Percentiles rank a stretch among this genome's conserved stretches.
phyloP scores from a whole-genome alignment of 2,888 invertebrate genomes.

The Phlogophora meticulosa region DNA sequence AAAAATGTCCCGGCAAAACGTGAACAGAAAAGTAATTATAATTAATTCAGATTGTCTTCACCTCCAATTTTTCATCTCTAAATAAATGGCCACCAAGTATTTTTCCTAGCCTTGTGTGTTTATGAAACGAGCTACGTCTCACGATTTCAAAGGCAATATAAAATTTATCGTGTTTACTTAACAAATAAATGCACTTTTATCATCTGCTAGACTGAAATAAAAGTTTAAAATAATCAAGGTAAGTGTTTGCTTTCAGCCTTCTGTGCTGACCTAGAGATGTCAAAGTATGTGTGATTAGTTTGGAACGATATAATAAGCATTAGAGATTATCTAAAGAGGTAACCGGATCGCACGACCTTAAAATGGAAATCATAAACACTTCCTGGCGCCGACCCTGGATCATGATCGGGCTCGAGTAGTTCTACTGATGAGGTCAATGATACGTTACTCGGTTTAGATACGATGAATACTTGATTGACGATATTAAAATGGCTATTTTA shows the following conservation, averaged over 20 bases:
- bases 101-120: slow-evolving; percentile 56
- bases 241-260: slow-evolving; percentile 76
- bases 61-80: slow-evolving; percentile 31
- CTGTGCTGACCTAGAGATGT: slow-evolving; percentile 81
- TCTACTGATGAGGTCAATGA: slow-evolving; percentile 66
- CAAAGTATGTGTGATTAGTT: slow-evolving; percentile 73
- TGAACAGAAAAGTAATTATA: slow-evolving; percentile 11
- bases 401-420: slow-evolving; percentile 51
- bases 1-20: slow-evolving; percentile 32
- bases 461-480: slow-evolving; percentile 19
- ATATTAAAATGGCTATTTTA: slow-evolving; percentile 21
- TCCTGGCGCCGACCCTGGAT: slow-evolving; percentile 68
- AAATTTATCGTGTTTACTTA: slow-evolving; percentile 80
- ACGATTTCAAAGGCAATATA: slow-evolving; percentile 75
- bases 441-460: slow-evolving; percentile 55
- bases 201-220: slow-evolving; percentile 74
- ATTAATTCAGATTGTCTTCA: slow-evolving; percentile 21
- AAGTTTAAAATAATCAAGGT: slow-evolving; percentile 81
- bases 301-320: slow-evolving; percentile 75
- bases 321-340: slow-evolving; percentile 70
- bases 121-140: slow-evolving; percentile 53
- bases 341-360: slow-evolving; percentile 64
- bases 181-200: slow-evolving; percentile 80
- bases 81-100: slow-evolving; percentile 52
- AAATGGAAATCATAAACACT: slow-evolving; percentile 55